A percentile compares a stretch with the other conserved stretches of the same genome.
Evolutionary conservation across 2,113 vertebrate species (phyloP).

Genomic region (Amphiprion ocellaris): DNA sequence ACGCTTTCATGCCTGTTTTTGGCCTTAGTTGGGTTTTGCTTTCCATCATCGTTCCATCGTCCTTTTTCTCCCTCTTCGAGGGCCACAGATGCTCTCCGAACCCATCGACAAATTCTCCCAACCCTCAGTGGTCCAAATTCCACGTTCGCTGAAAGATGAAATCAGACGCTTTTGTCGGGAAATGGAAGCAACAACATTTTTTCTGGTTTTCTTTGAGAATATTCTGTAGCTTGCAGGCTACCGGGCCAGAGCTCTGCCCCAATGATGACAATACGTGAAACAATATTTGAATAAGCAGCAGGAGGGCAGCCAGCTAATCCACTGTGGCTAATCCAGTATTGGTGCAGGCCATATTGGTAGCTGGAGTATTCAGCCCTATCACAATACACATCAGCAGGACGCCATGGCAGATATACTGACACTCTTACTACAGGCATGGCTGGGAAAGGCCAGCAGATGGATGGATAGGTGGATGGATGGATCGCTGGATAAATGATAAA

Average conservation of each 20-base stretch:
- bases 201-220: constrained; percentile 65
- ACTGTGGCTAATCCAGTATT: constrained; percentile 86
- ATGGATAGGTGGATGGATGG: constrained; percentile 58
- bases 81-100: constrained; percentile 39
- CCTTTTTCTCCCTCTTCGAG: constrained; percentile 4
- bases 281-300: constrained; percentile 87
- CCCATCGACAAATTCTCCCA: constrained; percentile 22
- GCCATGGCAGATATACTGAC: constrained; percentile 84
- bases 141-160: constrained; percentile 55
- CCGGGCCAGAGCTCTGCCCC: constrained; percentile 68
- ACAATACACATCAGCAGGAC: constrained; percentile 84
- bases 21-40: constrained; percentile 67
- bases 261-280: constrained; percentile 85
- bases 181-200: constrained; percentile 51
- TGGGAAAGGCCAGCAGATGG: constrained; percentile 80
- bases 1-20: constrained; percentile 78
- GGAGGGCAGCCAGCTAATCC: constrained; percentile 83
- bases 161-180: constrained; percentile 49
- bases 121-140: constrained; percentile 23
- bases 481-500: constrained; percentile 29
- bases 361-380: constrained; percentile 79
- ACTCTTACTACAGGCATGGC: constrained; percentile 71
- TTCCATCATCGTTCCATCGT: constrained; percentile 69
- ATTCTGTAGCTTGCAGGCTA: constrained; percentile 61
- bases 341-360: constrained; percentile 83